A percentile compares a stretch with the other conserved stretches of the same genome.
These are phyloP conservation scores for Bedellia somnulentella DNA, from an alignment of 2,888 invertebrate genomes.

Conservation along the genomic window DNA sequence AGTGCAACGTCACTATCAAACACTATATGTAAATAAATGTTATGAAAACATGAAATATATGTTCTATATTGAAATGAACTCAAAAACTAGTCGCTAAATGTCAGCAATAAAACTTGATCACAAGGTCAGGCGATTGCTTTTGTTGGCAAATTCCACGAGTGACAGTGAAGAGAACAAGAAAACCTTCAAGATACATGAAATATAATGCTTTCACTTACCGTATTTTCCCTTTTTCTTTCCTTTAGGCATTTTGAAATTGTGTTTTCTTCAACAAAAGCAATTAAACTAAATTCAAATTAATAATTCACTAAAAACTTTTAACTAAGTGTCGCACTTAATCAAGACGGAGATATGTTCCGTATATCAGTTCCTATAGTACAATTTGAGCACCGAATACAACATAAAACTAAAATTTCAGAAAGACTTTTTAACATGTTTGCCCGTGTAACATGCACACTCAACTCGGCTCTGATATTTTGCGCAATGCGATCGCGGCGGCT, in stretches of 20 bases:
- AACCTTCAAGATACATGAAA: no score
- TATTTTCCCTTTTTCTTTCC: conserved; percentile 75
- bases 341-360: conserved; percentile 78
- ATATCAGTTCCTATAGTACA: conserved; percentile 71
- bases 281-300: conserved; percentile 53
- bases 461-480: conserved; percentile 32
- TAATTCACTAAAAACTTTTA: conserved; percentile 45
- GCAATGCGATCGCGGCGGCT: conserved; percentile 23
- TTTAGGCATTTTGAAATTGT: conserved; percentile 69
- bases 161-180: no score
- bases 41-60: no score
- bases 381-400: conserved; percentile 71
- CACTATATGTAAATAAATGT: no score
- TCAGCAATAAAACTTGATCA: no score
- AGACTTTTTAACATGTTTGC: conserved; percentile 77
- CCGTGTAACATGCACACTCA: conserved; percentile 52
- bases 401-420: conserved; percentile 68
- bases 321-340: conserved; percentile 63
- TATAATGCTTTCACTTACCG: no score
- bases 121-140: conserved; percentile 58
- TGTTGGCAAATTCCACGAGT: conserved; percentile 12
- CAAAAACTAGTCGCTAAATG: no score
- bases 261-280: conserved; percentile 14
- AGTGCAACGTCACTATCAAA: no score
- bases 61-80: conserved; percentile 30